These are phyloP conservation scores for Polylopha cassiicola DNA, from an alignment of 2,888 invertebrate species.

Conservation along the genomic window DNA sequence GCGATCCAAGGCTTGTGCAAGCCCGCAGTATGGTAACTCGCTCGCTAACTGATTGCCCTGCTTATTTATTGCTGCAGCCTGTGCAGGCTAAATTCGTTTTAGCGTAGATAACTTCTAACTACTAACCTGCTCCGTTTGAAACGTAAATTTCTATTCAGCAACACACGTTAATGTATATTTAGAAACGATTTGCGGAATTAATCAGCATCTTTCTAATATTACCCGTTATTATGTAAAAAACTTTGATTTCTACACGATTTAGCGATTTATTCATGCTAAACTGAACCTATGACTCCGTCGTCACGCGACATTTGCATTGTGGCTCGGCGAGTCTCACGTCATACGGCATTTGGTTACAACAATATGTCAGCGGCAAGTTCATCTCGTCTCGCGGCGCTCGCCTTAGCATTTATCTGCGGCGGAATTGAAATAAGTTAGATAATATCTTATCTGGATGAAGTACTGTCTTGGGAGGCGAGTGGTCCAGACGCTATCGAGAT, in stretches of 20 bases:
- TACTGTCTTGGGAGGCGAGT: slow-evolving; percentile 53
- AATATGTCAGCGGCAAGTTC: slow-evolving; percentile 20
- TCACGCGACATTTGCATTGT: slow-evolving; percentile 71
- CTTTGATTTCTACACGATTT: slow-evolving; percentile 58
- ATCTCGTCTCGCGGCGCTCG: slow-evolving; percentile 32
- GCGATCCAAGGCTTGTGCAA: slow-evolving; percentile 40
- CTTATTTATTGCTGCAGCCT: slow-evolving; percentile 33
- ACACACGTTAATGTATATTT: slow-evolving; percentile 24
- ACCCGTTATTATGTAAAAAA: slow-evolving; percentile 57
- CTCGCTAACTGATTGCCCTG: slow-evolving; percentile 32
- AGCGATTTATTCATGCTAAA: slow-evolving; percentile 58
- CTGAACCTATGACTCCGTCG: slow-evolving; percentile 67
- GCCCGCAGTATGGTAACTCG: slow-evolving; percentile 30
- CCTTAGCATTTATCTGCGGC: slow-evolving; percentile 45
- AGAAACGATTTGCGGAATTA: slow-evolving; percentile 29
- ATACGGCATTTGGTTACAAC: slow-evolving; percentile 29
- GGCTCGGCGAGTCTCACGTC: slow-evolving; percentile 40
- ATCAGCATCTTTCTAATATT: slow-evolving; percentile 30
- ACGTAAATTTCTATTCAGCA: not conserved
- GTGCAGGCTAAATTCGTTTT: slow-evolving; percentile 26
- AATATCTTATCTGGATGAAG: slow-evolving; percentile 51
- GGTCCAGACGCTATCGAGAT: slow-evolving; percentile 59
- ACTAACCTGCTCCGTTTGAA: slow-evolving; percentile 19
- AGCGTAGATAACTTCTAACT: slow-evolving; percentile 22
- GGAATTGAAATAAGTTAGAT: slow-evolving; percentile 62